phyloP scores from a whole-genome alignment of 2,113 vertebrate species.

The Otolemur garnettii region DNA sequence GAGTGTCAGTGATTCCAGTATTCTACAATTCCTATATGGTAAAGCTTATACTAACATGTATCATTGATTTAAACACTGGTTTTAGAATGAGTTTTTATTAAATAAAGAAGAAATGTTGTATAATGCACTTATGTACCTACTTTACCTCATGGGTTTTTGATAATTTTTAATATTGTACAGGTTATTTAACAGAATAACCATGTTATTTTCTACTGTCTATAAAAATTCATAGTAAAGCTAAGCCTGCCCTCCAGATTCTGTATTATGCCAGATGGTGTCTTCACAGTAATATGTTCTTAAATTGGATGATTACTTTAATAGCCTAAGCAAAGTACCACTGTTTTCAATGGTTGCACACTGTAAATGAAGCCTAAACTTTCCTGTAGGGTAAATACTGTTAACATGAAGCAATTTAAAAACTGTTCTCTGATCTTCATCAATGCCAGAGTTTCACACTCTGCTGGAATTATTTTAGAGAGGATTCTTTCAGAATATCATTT shows the following conservation, averaged over 20 bases:
- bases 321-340: constrained; percentile 66
- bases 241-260: constrained; percentile 72
- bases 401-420: constrained; percentile 66
- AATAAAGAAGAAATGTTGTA: not conserved
- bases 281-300: constrained; percentile 84
- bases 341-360: constrained; percentile 80
- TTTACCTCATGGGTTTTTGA: not conserved
- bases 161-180: not conserved
- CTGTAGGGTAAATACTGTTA: constrained; percentile 76
- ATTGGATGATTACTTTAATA: constrained; percentile 84
- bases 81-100: not conserved
- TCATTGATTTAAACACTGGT: not conserved
- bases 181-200: constrained; percentile 64
- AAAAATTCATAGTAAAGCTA: constrained; percentile 66
- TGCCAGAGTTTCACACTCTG: constrained; percentile 41
- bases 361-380: constrained; percentile 79
- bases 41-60: not conserved
- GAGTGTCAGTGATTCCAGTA: not conserved
- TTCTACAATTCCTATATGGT: not conserved
- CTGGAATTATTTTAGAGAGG: not conserved
- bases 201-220: constrained; percentile 44
- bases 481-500: not conserved
- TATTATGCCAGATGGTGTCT: constrained; percentile 81
- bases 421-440: constrained; percentile 26
- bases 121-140: not conserved